Base-by-base conservation (phyloP, 1,140 invertebrate genomes). In the Calephelis virginiensis region DNA sequence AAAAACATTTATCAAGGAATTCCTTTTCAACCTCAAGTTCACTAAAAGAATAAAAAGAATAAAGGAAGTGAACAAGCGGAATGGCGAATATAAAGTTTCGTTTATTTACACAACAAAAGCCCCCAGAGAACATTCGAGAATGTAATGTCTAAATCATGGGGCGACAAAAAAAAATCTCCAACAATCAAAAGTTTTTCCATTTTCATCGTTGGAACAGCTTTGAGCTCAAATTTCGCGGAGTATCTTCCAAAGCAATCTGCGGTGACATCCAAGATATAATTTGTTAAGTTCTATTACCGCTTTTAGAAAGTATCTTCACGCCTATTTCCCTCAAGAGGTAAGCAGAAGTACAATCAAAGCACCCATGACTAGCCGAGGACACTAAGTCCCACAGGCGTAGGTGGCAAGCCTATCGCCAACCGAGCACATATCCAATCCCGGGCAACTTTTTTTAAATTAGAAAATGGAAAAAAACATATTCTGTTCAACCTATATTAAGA, bases 111-210 rank as follows among this genome's bases (percentile, higher is more conserved):
- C 63, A 64, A 64, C 63, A 64, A 56, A 64, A 64, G 38, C 63
- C 63, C 63, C 38, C 50, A 43, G 63, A 43, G 63, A 64, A 45
- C 53, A 64, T 64, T 64, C 38, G 63, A 50, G 63, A 64, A 64
- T 56, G 50, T 56, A 64, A 64, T 64, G 63, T 64, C 63, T 64
- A 64, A 64, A 64, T 64, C 63, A 64, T 38, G 63, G 63, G 63
- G 63, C 53, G 63, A 64, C 63, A 64, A 64, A 64, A 63, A 64
- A 64, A 64, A 45, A 17, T 56, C 53, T 53, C 53, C 38, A 64
- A 64, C 63, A 64, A 64, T 64, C 63, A 64, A 64, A 64, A 64
- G 63, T 64, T 64, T 64, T 64, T 64, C 63, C 63, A 64, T 64
- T 64, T 64, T 46, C 63, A 56, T 56, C 53, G 63, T 64, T 37